These are phyloP conservation scores for Macrochelys suwanniensis DNA, from an alignment of 2,797 vertebrate genomes.

Conservation along the genomic window DNA sequence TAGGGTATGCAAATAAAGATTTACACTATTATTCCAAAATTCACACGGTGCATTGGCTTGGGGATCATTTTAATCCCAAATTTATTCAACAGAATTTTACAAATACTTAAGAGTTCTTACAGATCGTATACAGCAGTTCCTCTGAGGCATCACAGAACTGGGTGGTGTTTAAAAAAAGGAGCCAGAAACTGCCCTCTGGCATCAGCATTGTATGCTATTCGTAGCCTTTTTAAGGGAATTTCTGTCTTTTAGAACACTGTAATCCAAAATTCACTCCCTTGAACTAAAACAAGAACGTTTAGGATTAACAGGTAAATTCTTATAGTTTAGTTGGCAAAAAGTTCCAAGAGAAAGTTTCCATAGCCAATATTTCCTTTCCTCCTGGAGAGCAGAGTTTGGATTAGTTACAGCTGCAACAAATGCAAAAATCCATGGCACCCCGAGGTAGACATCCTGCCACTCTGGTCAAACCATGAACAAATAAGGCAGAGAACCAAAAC, in stretches of 20 bases:
- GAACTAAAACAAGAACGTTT: not conserved
- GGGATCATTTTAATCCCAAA: constrained; percentile 37
- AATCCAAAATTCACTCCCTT: not conserved
- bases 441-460: not conserved
- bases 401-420: not conserved
- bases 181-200: not conserved
- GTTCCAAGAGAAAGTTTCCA: not conserved
- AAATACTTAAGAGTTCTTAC: constrained; percentile 48
- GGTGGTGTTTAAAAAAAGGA: not conserved
- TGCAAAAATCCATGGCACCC: not conserved
- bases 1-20: not conserved
- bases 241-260: not conserved
- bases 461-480: not conserved
- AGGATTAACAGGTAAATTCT: not conserved
- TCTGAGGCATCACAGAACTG: constrained; percentile 9
- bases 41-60: constrained; percentile 6
- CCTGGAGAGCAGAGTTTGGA: not conserved
- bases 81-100: constrained; percentile 42
- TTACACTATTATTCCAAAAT: constrained; percentile 43
- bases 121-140: not conserved
- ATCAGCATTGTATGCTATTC: rapidly evolving
- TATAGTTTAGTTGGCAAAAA: not conserved
- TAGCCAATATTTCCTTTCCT: not conserved
- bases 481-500: not conserved
- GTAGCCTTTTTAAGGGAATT: not conserved